Percentiles rank a stretch among this genome's conserved stretches.
Evolutionary conservation across 30 jellyfish, hydroid and myxozoan species (phyloP).

Genomic region (Turritopsis rubra): DNA sequence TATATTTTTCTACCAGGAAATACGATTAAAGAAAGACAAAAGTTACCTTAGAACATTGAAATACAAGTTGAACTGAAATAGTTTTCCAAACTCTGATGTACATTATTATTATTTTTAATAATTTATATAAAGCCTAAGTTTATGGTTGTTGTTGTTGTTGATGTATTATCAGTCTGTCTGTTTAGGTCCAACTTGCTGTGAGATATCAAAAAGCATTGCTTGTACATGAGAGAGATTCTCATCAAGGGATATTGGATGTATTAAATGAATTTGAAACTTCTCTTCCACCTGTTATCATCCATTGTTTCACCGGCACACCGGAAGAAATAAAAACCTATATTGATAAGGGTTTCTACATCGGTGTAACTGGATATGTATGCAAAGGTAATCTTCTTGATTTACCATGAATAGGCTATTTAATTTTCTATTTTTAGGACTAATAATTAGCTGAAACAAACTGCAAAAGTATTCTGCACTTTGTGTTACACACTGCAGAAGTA

Average conservation of each 20-base stretch:
- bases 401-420: not conserved
- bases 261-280: constrained; percentile 56
- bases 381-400: constrained; percentile 38
- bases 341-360: constrained; percentile 83
- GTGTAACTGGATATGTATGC: constrained; percentile 85
- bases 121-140: no score
- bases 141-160: no score
- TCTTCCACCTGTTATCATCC: constrained; percentile 84
- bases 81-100: no score
- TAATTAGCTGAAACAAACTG: no score
- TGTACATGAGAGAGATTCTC: constrained; percentile 88
- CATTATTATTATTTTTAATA: no score
- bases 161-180: not conserved
- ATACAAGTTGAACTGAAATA: no score
- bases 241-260: constrained; percentile 72
- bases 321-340: constrained; percentile 72
- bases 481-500: no score
- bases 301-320: constrained; percentile 91
- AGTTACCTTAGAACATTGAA: no score
- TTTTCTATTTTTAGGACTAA: no score
- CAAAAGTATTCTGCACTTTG: no score
- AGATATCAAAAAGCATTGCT: constrained; percentile 70
- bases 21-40: no score
- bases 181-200: constrained; percentile 76
- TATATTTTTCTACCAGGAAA: no score